Evolutionary conservation across 2,888 invertebrate species (phyloP).

Genomic region (Phaedon cochleariae): DNA sequence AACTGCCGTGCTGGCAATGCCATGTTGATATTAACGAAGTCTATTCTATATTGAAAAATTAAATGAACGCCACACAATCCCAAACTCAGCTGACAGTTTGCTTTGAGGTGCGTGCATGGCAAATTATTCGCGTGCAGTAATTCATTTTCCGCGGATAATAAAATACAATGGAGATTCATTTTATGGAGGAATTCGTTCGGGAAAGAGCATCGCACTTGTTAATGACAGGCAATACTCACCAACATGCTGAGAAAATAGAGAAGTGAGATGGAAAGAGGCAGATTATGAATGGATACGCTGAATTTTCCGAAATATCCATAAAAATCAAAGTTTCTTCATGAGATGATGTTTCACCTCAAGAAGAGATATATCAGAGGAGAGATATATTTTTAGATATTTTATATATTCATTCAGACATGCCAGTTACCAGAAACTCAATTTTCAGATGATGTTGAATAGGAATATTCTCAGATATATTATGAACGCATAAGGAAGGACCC

Average conservation of each 20-base stretch:
- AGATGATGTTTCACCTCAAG: too few relatives aligned
- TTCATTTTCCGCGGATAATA: conserved; percentile 6
- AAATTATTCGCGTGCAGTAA: conserved; percentile 25
- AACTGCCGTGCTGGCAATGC: conserved; percentile 31
- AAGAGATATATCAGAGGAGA: too few relatives aligned
- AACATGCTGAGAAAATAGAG: background rate
- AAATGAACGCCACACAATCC: conserved; percentile 43
- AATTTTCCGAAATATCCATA: too few relatives aligned
- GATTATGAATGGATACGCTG: background rate
- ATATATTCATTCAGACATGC: too few relatives aligned
- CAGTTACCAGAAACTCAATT: too few relatives aligned
- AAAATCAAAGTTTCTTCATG: too few relatives aligned
- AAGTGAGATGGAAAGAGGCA: background rate
- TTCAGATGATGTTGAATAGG: too few relatives aligned
- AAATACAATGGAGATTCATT: conserved; percentile 5
- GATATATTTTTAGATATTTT: too few relatives aligned
- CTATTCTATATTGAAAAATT: conserved; percentile 52
- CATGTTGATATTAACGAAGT: conserved; percentile 50
- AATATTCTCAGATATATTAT: too few relatives aligned
- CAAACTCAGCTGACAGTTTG: conserved; percentile 36
- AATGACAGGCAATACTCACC: background rate
- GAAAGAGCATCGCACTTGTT: background rate
- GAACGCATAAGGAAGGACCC: too few relatives aligned
- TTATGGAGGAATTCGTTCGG: background rate
- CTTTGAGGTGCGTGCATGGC: conserved; percentile 32